Evolutionary conservation across 2,797 vertebrate genomes (phyloP).

Genomic region (Amazonetta brasiliensis): DNA sequence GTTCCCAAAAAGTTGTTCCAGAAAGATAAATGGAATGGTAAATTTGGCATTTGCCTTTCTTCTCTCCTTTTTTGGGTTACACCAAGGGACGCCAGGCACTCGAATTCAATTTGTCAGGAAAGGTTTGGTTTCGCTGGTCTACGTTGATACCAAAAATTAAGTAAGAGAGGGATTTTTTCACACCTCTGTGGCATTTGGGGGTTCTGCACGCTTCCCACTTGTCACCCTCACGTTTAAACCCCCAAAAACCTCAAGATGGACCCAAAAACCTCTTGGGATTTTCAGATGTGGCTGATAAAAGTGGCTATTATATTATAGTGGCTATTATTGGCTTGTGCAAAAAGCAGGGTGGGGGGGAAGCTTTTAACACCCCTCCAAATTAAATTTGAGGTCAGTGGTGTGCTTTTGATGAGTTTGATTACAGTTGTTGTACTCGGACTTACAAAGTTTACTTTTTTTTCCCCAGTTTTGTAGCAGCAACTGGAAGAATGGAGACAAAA

Average conservation of each 20-base stretch:
- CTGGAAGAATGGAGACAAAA: neutral
- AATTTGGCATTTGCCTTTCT: neutral
- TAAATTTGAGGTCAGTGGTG: neutral
- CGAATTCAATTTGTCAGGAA: neutral
- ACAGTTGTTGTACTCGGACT: fast-evolving
- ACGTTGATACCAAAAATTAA: neutral
- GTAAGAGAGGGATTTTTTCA: neutral
- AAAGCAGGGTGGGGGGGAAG: neutral
- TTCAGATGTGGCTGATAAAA: neutral
- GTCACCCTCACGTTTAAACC: neutral
- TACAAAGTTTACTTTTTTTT: neutral
- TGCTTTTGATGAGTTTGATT: neutral
- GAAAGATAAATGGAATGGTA: neutral
- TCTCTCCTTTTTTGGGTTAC: too few relatives aligned
- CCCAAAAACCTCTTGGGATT: too few relatives aligned
- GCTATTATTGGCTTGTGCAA: too few relatives aligned
- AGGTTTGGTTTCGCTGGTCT: fast-evolving
- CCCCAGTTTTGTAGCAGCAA: neutral
- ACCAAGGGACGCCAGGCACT: neutral
- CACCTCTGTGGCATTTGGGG: neutral
- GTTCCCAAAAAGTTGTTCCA: neutral
- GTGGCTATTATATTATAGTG: fast-evolving
- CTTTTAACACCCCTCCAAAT: neutral
- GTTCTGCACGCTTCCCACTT: neutral
- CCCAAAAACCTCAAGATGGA: too few relatives aligned